phyloP scores from a whole-genome alignment of 2,113 vertebrate species.

The Tyrannus savana region DNA sequence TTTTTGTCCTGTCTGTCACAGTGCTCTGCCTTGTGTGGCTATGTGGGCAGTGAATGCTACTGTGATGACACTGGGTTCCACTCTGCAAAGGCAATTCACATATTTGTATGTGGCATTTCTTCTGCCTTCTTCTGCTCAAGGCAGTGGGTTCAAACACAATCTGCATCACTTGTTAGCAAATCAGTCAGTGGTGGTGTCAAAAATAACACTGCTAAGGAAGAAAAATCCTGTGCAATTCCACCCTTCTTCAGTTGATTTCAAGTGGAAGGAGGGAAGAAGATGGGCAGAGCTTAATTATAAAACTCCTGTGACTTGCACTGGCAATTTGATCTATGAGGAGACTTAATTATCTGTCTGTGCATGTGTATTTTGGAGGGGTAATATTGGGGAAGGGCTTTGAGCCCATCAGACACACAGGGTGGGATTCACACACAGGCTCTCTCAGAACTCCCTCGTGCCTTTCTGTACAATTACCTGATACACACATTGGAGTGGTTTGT shows the following conservation, averaged over 20 bases:
- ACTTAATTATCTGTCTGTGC: not conserved
- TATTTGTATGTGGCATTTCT: not conserved
- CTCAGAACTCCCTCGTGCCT: not conserved
- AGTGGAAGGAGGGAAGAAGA: not conserved
- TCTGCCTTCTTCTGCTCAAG: not conserved
- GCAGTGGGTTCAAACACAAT: not conserved
- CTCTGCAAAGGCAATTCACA: accelerated
- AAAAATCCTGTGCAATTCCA: not conserved
- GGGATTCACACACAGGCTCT: not conserved
- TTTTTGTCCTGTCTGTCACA: not conserved
- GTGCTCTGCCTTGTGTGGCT: accelerated
- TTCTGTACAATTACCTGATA: not conserved
- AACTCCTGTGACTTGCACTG: not conserved
- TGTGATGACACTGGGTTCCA: not conserved
- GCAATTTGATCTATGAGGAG: not conserved
- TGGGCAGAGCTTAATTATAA: not conserved
- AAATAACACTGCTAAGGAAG: not conserved
- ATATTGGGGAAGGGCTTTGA: not conserved
- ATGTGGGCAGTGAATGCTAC: not conserved
- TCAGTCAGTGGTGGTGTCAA: not conserved
- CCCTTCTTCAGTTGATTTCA: not conserved
- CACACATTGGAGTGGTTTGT: not conserved
- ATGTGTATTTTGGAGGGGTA: not conserved
- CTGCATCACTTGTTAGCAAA: not conserved
- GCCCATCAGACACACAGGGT: not conserved